Evolutionary conservation across 2,888 invertebrate species (phyloP).

Genomic region (Rhamnusium bicolor): DNA sequence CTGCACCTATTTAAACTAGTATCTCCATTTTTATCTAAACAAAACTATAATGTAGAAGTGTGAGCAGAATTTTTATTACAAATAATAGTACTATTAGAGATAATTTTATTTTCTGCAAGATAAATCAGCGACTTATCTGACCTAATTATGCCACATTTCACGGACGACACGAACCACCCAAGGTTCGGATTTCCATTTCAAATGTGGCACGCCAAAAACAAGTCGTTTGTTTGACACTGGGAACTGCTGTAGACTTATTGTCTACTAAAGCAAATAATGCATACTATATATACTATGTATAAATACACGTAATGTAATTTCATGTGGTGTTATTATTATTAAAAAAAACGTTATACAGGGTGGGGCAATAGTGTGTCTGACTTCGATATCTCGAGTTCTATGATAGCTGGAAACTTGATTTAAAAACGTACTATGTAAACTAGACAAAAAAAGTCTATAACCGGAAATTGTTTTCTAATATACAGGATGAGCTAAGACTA

Average conservation of each 20-base stretch:
- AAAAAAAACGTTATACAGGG: too few relatives aligned
- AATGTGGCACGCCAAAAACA: neutral
- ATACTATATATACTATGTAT: too few relatives aligned
- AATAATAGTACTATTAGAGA: neutral
- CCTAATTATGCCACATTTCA: neutral
- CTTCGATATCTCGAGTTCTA: too few relatives aligned
- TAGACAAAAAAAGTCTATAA: too few relatives aligned
- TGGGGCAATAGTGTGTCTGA: too few relatives aligned
- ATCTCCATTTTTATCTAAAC: constrained; percentile 25
- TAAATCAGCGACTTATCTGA: neutral
- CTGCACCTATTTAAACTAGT: constrained; percentile 14
- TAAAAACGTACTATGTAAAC: too few relatives aligned
- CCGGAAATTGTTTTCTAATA: too few relatives aligned
- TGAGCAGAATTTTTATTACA: constrained; percentile 12
- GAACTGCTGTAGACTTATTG: neutral
- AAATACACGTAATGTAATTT: too few relatives aligned
- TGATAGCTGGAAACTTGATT: too few relatives aligned
- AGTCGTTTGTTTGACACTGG: neutral
- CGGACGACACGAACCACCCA: neutral
- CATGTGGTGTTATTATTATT: too few relatives aligned
- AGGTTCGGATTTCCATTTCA: neutral
- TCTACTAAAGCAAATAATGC: neutral
- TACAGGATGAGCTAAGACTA: too few relatives aligned
- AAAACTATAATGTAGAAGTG: constrained; percentile 7
- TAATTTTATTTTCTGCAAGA: neutral